phyloP scores from a whole-genome alignment of 2,113 vertebrate genomes.

The Pholis gunnellus region DNA sequence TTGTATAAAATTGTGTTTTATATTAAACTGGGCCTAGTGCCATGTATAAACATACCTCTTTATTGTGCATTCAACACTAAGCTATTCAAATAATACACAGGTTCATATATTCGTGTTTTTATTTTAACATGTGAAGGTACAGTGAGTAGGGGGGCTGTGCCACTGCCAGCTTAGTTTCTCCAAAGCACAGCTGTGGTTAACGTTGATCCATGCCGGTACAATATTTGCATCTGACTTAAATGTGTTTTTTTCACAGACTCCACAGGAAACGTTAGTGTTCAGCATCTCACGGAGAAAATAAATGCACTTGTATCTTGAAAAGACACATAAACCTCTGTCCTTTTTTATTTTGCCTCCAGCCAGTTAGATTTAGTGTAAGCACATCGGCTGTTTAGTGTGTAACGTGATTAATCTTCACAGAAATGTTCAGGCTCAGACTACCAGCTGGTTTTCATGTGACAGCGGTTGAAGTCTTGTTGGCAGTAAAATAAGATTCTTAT shows the following conservation, averaged over 20 bases:
- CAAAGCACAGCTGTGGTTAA: neutral
- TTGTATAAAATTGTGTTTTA: no score
- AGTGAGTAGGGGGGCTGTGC: no score
- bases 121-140: no score
- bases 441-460: neutral
- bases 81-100: no score
- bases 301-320: neutral
- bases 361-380: neutral
- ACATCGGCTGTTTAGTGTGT: neutral
- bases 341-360: neutral
- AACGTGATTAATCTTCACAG: neutral
- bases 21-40: no score
- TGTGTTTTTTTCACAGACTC: neutral
- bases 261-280: neutral
- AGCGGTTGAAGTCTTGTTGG: neutral
- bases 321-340: neutral
- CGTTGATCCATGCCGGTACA: neutral
- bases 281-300: neutral
- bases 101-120: no score
- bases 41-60: no score
- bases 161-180: no score
- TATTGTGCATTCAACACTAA: no score
- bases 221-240: neutral
- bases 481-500: neutral
- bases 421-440: neutral